Base-by-base conservation (phyloP, 2,888 invertebrate species). In the Lepidocyrtinus sp. region DNA sequence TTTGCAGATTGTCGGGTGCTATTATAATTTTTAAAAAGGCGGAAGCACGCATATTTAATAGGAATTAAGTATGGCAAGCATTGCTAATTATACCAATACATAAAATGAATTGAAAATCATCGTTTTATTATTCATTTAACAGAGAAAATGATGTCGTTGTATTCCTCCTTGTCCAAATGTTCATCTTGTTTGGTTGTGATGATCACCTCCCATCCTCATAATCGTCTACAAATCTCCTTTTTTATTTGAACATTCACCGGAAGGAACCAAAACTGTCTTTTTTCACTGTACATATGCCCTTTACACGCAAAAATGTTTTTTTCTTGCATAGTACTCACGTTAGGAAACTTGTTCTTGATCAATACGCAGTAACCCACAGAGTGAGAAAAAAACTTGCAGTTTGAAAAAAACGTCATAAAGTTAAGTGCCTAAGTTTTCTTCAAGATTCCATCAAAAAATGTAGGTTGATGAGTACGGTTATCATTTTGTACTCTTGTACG, bases 401-500 rank as follows among this genome's bases (percentile, higher is more conserved):
- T n/a, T n/a, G 36, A 9, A 36, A 36, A 36, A n/a, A 26, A 17
- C 71, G 24, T 72, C 63, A 72, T 63, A 36, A 5, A 36, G 36
- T 55, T 15, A 55, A n/a, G 17, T 55, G 17, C n/a, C 17, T 65
- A 45, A 63, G 67, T 36, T n/a, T n/a, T n/a, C n/a, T n/a, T n/a
- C n/a, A n/a, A n/a, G 79, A 59, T 62, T 71, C 73, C 67, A 78
- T 78, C 73, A 78, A n/a, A 78, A 73, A 78, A 78, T 78, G 78
- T 78, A 78, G 78, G 78, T 78, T 78, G 78, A 78, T 73, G 72
- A 77, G 73, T 68, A n/a, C 62, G 72, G 73, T 73, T 77, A 71
- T 71, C 64, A 59, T 78, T 68, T 67, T 67, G 7, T n/a, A 55
- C 17, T 55, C 15, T 12, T 55, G 55, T 74, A 74, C 68, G 79